Base-by-base conservation (phyloP, 2,797 vertebrate species). In the Nyctalus aviator region DNA sequence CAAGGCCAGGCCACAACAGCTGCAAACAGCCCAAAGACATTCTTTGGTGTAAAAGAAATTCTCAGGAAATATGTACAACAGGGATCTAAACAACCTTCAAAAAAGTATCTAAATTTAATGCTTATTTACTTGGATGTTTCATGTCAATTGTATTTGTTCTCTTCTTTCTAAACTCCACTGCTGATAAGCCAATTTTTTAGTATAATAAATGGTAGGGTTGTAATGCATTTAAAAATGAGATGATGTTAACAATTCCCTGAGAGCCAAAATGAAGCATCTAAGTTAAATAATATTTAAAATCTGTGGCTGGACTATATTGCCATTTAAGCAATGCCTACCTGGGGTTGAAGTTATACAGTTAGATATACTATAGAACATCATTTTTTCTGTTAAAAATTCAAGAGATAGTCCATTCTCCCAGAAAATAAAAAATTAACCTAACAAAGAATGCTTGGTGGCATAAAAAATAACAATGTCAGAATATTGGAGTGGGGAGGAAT, bases 1-100 rank as follows among this genome's bases (percentile, higher is more conserved):
- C 98, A 98, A 98, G 97, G 97, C 96, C 97, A 97, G 98, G 98
- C 97, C 97, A 95, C 97, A 97, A 98, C 98, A 98, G 96, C 97
- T 98, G 98, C 98, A 96, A 97, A 96, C 92, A 96, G 92, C 86
- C 95, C 96, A 96, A 96, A 96, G 95, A 93, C 95, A 98, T 88
- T 90, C 79, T 96, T 97, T 73, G 79, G 76, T 84, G 83, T 48
- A 93, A 96, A 97, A 73, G 73, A 97, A 97, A 97, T 94, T 96
- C 94, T 96, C 57, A 96, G 94, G 57, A 95, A 95, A 84, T 88
- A 71, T 85, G 50, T 44, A 62, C 10, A 94, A 57, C 5, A 87
- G 92, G 90, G 97, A 97, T 93, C 46, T 91, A 97, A 97, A 93
- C 92, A 97, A 92, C 75, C 7, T n/a, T 4, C 91, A 96, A 92